phyloP scores from a whole-genome alignment of 2,113 vertebrate genomes.

The Azemiops feae region DNA sequence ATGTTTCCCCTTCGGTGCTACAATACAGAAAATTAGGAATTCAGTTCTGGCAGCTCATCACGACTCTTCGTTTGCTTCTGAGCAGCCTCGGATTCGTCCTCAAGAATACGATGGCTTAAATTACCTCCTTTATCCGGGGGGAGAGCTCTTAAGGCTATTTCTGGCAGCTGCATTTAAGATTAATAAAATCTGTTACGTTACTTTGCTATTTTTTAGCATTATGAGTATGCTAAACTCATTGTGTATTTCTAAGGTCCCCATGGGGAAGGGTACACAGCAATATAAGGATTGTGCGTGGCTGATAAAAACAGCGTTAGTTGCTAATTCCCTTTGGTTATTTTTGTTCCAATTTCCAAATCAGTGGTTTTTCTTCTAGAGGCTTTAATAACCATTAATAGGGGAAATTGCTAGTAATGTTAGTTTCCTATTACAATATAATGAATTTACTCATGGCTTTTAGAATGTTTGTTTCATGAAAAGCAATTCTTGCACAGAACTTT shows the following conservation, averaged over 20 bases:
- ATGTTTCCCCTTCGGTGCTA: constrained; percentile 61
- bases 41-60: constrained; percentile 65
- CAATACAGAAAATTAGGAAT: constrained; percentile 60
- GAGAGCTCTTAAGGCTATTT: constrained; percentile 51
- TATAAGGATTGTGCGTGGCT: constrained; percentile 75
- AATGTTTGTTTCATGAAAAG: constrained; percentile 62
- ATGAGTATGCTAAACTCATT: constrained; percentile 61
- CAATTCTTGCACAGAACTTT: constrained; percentile 84
- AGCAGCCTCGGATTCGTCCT: constrained; percentile 67
- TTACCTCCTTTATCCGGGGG: constrained; percentile 48
- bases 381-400: constrained; percentile 76
- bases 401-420: constrained; percentile 66
- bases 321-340: constrained; percentile 75
- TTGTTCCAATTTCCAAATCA: constrained; percentile 71
- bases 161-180: constrained; percentile 69
- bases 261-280: constrained; percentile 77
- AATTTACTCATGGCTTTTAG: constrained; percentile 70
- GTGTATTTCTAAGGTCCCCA: constrained; percentile 62
- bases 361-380: constrained; percentile 27
- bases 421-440: constrained; percentile 74
- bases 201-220: constrained; percentile 23
- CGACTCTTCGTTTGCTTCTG: constrained; percentile 68
- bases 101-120: constrained; percentile 58
- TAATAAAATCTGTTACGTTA: constrained; percentile 57
- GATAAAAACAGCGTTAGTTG: constrained; percentile 59